phyloP scores from a whole-genome alignment of 2,113 vertebrate genomes.

The Pelvicachromis taeniatus region DNA sequence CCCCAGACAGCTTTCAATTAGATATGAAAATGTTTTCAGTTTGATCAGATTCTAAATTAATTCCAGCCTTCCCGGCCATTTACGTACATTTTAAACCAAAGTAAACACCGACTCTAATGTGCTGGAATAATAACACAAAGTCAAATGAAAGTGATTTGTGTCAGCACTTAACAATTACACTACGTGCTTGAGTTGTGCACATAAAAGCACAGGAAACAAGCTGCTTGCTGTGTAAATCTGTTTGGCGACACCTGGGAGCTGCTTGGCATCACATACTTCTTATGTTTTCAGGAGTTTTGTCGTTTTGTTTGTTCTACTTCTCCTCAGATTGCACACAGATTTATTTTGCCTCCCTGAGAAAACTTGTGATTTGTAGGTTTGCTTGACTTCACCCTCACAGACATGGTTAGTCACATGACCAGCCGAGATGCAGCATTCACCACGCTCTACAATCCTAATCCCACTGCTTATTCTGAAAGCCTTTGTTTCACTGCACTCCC shows the following conservation, averaged over 20 bases:
- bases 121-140: neutral
- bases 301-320: fast-evolving
- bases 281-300: neutral
- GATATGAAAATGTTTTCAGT: neutral
- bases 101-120: neutral
- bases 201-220: neutral
- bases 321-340: neutral
- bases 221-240: neutral
- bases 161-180: neutral
- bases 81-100: neutral
- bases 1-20: neutral
- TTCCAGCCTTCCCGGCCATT: neutral
- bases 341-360: neutral
- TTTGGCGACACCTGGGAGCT: neutral
- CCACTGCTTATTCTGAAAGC: neutral
- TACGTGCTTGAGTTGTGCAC: neutral
- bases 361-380: neutral
- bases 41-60: neutral
- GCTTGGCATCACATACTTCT: neutral
- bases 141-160: neutral
- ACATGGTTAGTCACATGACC: neutral
- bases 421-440: neutral
- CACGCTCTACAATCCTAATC: neutral
- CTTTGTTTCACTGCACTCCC: neutral
- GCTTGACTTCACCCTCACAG: neutral